Evolutionary conservation across 1,140 invertebrate genomes (phyloP).

Genomic region (Cydia fagiglandana): DNA sequence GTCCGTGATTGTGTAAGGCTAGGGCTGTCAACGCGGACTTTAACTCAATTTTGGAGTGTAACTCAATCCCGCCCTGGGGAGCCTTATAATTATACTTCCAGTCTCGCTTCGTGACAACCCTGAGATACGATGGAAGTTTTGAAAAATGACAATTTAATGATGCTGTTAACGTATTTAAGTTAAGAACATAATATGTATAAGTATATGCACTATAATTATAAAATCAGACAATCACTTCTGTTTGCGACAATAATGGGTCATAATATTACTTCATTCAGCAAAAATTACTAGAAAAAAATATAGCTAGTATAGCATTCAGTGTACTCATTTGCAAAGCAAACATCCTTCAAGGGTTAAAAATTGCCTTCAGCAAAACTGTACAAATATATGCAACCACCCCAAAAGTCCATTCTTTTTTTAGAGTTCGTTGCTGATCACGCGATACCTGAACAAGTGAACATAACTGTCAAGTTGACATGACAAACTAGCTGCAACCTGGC

Average conservation of each 20-base stretch:
- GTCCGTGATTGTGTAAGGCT: conserved; percentile 1
- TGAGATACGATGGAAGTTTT: background rate
- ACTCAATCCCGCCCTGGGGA: conserved; percentile 11
- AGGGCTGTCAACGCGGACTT: conserved; percentile 2
- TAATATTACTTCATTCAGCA: no score
- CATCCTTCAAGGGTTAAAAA: no score
- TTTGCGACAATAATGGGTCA: no score
- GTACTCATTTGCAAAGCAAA: no score
- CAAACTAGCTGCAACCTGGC: background rate
- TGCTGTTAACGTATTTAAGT: background rate
- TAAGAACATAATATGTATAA: no score
- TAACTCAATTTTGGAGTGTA: conserved; percentile 11
- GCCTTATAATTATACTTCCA: conserved; percentile 12
- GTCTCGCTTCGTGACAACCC: background rate
- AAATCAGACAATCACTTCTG: no score
- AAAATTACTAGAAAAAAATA: no score
- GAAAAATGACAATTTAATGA: background rate
- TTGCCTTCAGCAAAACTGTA: background rate
- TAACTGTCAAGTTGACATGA: conserved; percentile 16
- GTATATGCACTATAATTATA: no score
- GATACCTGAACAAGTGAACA: background rate
- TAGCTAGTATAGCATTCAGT: no score
- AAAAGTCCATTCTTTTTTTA: background rate
- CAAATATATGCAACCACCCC: background rate
- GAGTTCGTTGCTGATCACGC: background rate